Percentiles rank a stretch among this genome's conserved stretches.
Evolutionary conservation across 2,797 vertebrate genomes (phyloP).

Genomic region (Eulemur albifrons): DNA sequence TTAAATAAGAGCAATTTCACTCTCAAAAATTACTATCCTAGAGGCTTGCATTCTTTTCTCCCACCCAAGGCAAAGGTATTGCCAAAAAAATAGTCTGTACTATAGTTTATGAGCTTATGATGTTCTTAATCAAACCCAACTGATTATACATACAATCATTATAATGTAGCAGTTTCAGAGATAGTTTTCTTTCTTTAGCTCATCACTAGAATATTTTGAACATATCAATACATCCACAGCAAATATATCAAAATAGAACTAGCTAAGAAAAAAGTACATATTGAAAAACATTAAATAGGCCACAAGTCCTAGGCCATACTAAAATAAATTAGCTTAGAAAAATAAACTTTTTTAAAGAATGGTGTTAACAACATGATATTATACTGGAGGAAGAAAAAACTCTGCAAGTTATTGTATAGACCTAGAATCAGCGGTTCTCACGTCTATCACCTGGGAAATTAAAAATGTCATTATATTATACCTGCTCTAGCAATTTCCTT

Average conservation of each 20-base stretch:
- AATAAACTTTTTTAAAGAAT: not conserved
- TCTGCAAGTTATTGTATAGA: not conserved
- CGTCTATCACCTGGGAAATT: not conserved
- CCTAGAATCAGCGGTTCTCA: not conserved
- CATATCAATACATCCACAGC: not conserved
- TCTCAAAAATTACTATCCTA: slow-evolving; percentile 1
- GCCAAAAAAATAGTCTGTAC: not conserved
- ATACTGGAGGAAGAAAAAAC: not conserved
- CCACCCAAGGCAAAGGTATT: not conserved
- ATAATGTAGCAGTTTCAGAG: not conserved
- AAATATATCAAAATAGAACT: not conserved
- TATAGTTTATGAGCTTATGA: not conserved
- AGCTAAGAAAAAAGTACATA: not conserved
- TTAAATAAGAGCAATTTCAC: not conserved
- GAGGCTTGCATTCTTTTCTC: not conserved
- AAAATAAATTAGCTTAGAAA: slow-evolving; percentile 15
- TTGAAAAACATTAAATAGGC: slow-evolving; percentile 16
- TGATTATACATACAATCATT: not conserved
- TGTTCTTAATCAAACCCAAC: slow-evolving; percentile 29
- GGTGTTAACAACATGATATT: not conserved
- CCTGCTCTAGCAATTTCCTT: not conserved
- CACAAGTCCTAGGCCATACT: slow-evolving; percentile 3
- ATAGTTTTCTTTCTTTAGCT: slow-evolving; percentile 18
- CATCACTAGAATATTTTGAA: not conserved
- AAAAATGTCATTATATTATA: accelerated